Base-by-base conservation (phyloP, 2,888 invertebrate species). In the Habrosyne pyritoides region DNA sequence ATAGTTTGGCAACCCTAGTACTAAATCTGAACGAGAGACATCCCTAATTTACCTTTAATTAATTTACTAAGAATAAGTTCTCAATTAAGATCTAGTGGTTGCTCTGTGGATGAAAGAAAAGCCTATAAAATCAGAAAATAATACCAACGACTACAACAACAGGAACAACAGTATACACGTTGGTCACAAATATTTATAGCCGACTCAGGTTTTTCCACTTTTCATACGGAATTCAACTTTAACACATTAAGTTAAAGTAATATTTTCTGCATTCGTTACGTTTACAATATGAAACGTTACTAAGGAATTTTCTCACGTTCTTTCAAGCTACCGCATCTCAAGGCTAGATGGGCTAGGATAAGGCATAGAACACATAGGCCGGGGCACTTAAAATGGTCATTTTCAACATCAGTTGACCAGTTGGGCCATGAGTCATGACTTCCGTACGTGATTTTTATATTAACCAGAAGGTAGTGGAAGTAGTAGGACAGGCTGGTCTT, bases 341-440 rank as follows among this genome's bases (percentile, higher is more conserved):
- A 89, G 89, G 87, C 83, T 79, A 87, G 87, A 88, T 87, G 18
- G 42, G 14, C 54, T 57, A 63, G 66, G 78, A 84, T 86, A 84
- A 78, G 67, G 68, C 59, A 64, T 58, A 70, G 71, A 75, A 76
- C 75, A 73, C 69, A 75, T 64, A 67, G 66, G 63, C 70, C 63
- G 73, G 4, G 28, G 62, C 69, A 69, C 75, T 77, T 74, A 71
- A 75, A 75, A 75, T 76, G 73, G 77, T 69, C 79, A 79, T 82
- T 77, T 69, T 58, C 59, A 57, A 67, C 76, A 72, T 77, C 75
- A 78, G 78, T 79, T 85, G 87, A 80, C 86, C 86, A 79, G 67
- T 73, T 68, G 71, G 83, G 81, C 85, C 87, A 83, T 81, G 81
- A 76, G 75, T 60, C 77, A 75, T 75, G 78, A 70, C 62, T 65